phyloP scores from a whole-genome alignment of 2,797 vertebrate genomes.

The Labroides dimidiatus region DNA sequence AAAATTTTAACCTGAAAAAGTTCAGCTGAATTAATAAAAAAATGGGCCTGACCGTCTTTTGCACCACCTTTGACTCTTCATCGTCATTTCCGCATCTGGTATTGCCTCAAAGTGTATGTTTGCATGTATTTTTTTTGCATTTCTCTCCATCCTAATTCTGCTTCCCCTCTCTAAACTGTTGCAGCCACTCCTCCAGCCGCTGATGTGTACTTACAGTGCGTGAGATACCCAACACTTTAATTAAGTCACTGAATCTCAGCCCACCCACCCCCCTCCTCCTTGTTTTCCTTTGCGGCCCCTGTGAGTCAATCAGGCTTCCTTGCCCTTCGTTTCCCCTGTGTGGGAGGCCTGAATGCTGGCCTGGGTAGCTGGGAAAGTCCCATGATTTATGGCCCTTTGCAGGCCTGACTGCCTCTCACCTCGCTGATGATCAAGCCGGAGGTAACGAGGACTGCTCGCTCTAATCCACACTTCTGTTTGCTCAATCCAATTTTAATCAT shows the following conservation, averaged over 20 bases:
- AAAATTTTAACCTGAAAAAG: too few relatives aligned
- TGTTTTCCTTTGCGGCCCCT: slow-evolving; percentile 32
- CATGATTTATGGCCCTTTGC: slow-evolving; percentile 82
- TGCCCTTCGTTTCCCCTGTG: slow-evolving; percentile 75
- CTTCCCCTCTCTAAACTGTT: too few relatives aligned
- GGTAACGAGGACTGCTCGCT: slow-evolving; percentile 72
- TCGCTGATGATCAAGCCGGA: slow-evolving; percentile 69
- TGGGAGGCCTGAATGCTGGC: slow-evolving; percentile 74
- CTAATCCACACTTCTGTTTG: slow-evolving; percentile 68
- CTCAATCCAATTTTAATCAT: slow-evolving; percentile 69
- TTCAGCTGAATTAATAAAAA: too few relatives aligned
- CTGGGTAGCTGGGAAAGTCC: slow-evolving; percentile 81
- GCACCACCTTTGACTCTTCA: too few relatives aligned
- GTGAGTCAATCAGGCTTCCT: slow-evolving; percentile 73
- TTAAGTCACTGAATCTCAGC: slow-evolving; percentile 73
- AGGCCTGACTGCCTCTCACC: slow-evolving; percentile 82
- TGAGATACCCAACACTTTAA: slow-evolving; percentile 69
- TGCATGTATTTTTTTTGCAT: too few relatives aligned
- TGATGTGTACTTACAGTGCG: slow-evolving; percentile 41
- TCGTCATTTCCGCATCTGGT: too few relatives aligned
- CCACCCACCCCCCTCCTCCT: slow-evolving; percentile 31
- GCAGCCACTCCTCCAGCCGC: slow-evolving; percentile 3
- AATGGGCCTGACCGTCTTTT: too few relatives aligned
- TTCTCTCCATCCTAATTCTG: too few relatives aligned
- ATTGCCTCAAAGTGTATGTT: too few relatives aligned